Base-by-base conservation (phyloP, 1,140 invertebrate species). In the Caenorhabditis brenneri region DNA sequence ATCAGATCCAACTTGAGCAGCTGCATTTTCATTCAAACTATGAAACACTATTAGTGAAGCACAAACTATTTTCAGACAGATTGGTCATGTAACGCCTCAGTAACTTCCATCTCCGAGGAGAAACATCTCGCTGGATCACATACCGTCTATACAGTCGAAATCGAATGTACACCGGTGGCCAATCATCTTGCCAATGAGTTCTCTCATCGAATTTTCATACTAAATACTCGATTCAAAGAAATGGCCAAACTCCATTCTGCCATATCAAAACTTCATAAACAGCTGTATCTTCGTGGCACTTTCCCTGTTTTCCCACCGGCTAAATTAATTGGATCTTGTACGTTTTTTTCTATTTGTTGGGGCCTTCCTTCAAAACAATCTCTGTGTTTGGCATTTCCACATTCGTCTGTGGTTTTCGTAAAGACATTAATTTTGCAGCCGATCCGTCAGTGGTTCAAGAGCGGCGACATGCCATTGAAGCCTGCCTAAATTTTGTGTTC, bases 211-310 rank as follows among this genome's bases (percentile, higher is more conserved):
- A 55, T 39, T 39, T 80, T 80, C 16, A 9, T 53, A 6, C 33
- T 80, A 48, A 80, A 16, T 39, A 80, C 79, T 29, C 46, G 79
- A 80, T 80, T 36, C 36, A 80, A 80, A 80, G 79, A 80, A 31
- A 51, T 80, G 51, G 10, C 31, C n/a, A 51, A 55, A 53, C n/a
- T 80, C 12, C 79, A 80, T 42, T 39, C 79, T 6, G 79, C 48
- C 6, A 51, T 80, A 10, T 51, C 79, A 0, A 80, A 80, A 42
- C 51, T 80, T 3, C 79, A 80, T 31, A 80, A 80, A 53, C 79
- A 80, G 36, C 48, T 80, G 46, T 80, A 80, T 80, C 79, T 80
- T 51, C 48, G 79, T 31, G 79, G 79, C 3, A 80, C 79, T 33
- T 80, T 80, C 24, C 79, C 79, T 5, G 36, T 58, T 10, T 80